Evolutionary conservation across 2,888 invertebrate genomes (phyloP).

Genomic region (Drosophila kanekoi): DNA sequence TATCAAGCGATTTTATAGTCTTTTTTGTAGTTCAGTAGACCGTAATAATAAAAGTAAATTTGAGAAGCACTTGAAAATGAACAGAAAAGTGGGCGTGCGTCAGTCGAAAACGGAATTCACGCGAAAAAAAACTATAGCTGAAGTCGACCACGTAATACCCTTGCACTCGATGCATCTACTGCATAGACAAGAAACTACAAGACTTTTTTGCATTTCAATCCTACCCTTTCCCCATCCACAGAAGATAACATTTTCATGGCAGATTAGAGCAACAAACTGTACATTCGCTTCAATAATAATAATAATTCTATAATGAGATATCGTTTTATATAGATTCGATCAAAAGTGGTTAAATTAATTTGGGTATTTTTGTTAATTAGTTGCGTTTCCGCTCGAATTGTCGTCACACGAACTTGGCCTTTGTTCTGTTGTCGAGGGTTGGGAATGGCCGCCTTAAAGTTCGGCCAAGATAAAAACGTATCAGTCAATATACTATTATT

Average conservation of each 20-base stretch:
- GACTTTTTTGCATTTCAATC: too few relatives aligned
- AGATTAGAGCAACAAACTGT: too few relatives aligned
- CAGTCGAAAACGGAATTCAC: slow-evolving; percentile 11
- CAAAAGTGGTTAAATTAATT: neutral
- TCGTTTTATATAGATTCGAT: too few relatives aligned
- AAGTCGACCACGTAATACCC: slow-evolving; percentile 30
- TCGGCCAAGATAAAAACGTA: neutral
- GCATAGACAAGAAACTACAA: neutral
- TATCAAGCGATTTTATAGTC: too few relatives aligned
- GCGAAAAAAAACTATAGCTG: too few relatives aligned
- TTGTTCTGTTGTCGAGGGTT: neutral
- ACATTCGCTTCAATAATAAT: too few relatives aligned
- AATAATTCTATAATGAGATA: too few relatives aligned
- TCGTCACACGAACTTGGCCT: neutral
- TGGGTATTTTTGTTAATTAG: neutral
- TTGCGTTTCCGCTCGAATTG: neutral
- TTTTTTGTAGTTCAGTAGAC: neutral
- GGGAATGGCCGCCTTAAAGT: neutral
- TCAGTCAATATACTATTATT: slow-evolving; percentile 17
- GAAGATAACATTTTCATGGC: too few relatives aligned
- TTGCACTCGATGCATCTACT: neutral
- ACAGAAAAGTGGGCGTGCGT: slow-evolving; percentile 49
- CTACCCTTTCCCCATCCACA: too few relatives aligned
- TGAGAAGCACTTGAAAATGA: slow-evolving; percentile 19
- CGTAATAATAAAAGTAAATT: neutral